These are phyloP conservation scores for Ormyrus rosae DNA, from an alignment of 2,888 invertebrate species.

Conservation along the genomic window DNA sequence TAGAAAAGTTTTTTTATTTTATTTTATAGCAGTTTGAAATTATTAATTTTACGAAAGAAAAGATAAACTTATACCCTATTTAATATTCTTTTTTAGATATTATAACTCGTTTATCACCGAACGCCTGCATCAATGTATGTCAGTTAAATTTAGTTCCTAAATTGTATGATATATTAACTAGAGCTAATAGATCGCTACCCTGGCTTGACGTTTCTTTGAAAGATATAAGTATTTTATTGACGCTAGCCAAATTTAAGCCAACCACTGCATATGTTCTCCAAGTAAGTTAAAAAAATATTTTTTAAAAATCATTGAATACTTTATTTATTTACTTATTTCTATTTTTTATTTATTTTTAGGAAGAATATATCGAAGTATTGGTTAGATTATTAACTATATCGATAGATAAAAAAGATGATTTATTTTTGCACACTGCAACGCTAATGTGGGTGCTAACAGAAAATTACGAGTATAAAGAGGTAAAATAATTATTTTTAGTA, in stretches of 20 bases:
- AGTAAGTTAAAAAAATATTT: slow-evolving; percentile 70
- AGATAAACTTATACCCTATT: background rate
- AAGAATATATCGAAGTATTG: slow-evolving; percentile 79
- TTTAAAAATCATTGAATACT: too few relatives aligned
- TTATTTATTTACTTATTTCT: background rate
- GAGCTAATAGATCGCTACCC: slow-evolving; percentile 79
- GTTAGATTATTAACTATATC: slow-evolving; percentile 79
- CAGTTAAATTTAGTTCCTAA: slow-evolving; percentile 69
- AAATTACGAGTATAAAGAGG: slow-evolving; percentile 61
- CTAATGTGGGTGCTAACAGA: slow-evolving; percentile 67
- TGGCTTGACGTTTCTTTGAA: slow-evolving; percentile 79
- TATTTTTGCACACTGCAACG: slow-evolving; percentile 66
- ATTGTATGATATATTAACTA: slow-evolving; percentile 71
- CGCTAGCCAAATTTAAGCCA: slow-evolving; percentile 80
- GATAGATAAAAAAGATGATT: slow-evolving; percentile 59
- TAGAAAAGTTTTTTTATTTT: slow-evolving; percentile 8
- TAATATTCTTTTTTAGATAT: slow-evolving; percentile 71
- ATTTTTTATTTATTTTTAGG: slow-evolving; percentile 70
- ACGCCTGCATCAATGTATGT: slow-evolving; percentile 70
- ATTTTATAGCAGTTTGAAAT: slow-evolving; percentile 12
- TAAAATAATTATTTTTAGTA: slow-evolving; percentile 13
- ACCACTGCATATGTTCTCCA: slow-evolving; percentile 81
- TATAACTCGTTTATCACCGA: slow-evolving; percentile 72
- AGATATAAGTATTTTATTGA: slow-evolving; percentile 81
- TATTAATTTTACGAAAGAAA: background rate